Evolutionary conservation across 2,888 invertebrate genomes (phyloP).

Genomic region (Drosophila nr. medialis): DNA sequence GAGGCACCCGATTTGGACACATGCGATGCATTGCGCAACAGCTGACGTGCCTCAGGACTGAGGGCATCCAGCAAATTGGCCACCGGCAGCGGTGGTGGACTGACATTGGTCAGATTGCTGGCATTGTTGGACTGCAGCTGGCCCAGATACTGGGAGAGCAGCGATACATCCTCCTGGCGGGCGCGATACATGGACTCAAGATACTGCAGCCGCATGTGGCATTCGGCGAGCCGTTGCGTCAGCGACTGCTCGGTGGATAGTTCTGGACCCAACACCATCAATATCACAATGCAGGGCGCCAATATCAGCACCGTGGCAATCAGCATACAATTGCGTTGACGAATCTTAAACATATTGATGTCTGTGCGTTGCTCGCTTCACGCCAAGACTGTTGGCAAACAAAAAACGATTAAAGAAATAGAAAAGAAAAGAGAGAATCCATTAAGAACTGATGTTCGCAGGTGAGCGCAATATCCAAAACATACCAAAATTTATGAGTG

Average conservation of each 20-base stretch:
- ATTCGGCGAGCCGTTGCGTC: slow-evolving; percentile 90
- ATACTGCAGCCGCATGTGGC: slow-evolving; percentile 91
- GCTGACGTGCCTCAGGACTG: slow-evolving; percentile 84
- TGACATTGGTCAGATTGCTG: slow-evolving; percentile 59
- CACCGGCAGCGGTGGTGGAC: slow-evolving; percentile 53
- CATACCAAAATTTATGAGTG: slow-evolving; percentile 26
- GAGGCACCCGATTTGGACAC: slow-evolving; percentile 12
- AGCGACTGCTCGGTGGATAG: slow-evolving; percentile 88
- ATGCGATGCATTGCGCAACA: slow-evolving; percentile 85
- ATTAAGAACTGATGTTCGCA: background rate
- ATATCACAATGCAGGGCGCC: slow-evolving; percentile 86
- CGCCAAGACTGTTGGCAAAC: slow-evolving; percentile 4
- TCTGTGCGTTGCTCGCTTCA: slow-evolving; percentile 16
- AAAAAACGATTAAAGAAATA: background rate
- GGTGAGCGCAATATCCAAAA: background rate
- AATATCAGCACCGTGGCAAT: slow-evolving; percentile 86
- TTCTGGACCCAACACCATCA: slow-evolving; percentile 85
- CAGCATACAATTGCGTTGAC: slow-evolving; percentile 87
- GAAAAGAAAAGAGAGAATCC: background rate
- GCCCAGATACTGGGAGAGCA: slow-evolving; percentile 88
- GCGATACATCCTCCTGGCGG: slow-evolving; percentile 90
- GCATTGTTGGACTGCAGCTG: slow-evolving; percentile 76
- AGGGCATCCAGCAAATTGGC: slow-evolving; percentile 82
- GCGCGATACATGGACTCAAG: slow-evolving; percentile 91
- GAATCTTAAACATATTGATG: slow-evolving; percentile 79